A percentile compares a stretch with the other conserved stretches of the same genome.
These are phyloP conservation scores for Stictonetta naevosa DNA, from an alignment of 2,113 vertebrate genomes.

Conservation along the genomic window DNA sequence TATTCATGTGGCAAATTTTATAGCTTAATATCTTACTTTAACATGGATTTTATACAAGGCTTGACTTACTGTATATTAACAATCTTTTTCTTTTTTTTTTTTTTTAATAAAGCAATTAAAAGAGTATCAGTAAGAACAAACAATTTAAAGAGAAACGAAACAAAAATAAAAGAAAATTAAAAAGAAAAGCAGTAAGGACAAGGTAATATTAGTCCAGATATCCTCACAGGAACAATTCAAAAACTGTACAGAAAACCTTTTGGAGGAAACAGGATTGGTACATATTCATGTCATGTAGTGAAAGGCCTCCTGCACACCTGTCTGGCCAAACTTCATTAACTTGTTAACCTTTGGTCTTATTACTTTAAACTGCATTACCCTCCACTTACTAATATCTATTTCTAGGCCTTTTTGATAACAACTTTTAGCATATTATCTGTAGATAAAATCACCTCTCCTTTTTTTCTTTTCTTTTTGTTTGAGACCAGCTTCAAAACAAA, in stretches of 20 bases:
- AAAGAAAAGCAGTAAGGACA: neutral
- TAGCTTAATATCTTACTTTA: neutral
- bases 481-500: constrained; percentile 56
- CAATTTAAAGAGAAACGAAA: neutral
- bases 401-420: neutral
- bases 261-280: neutral
- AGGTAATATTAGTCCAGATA: neutral
- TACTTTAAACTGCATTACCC: neutral
- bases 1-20: neutral
- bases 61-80: neutral
- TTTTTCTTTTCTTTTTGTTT: neutral
- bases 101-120: neutral
- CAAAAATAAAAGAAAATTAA: too few relatives aligned
- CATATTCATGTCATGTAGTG: neutral
- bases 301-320: neutral
- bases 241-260: neutral
- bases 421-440: constrained; percentile 43
- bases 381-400: neutral
- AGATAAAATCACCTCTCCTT: constrained; percentile 36
- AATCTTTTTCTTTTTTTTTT: neutral
- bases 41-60: neutral
- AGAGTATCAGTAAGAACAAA: neutral
- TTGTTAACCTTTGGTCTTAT: neutral
- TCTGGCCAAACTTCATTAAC: constrained; percentile 10
- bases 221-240: neutral